phyloP scores from a whole-genome alignment of 2,113 vertebrate species.

The Opisthocomus hoazin region DNA sequence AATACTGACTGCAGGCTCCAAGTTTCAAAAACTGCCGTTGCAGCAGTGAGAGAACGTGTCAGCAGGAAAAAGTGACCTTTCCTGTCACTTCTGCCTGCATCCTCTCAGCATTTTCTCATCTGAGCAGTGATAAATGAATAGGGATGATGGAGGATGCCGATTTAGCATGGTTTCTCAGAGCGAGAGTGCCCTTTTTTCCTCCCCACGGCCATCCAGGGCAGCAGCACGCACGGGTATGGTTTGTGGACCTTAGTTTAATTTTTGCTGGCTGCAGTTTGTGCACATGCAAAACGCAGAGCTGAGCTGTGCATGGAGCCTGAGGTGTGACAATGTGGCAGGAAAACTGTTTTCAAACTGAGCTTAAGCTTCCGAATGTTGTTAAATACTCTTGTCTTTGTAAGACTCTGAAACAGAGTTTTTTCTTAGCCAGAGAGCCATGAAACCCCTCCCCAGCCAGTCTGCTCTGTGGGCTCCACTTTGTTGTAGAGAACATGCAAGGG shows the following conservation, averaged over 20 bases:
- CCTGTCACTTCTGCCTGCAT: constrained; percentile 25
- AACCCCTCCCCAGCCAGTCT: neutral
- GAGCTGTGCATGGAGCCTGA: neutral
- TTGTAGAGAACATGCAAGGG: neutral
- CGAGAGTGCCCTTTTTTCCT: neutral
- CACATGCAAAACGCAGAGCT: neutral
- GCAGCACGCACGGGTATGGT: neutral
- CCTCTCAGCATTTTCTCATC: constrained; percentile 17
- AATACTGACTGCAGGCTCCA: constrained; percentile 35
- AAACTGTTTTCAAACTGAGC: neutral
- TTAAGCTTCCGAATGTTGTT: neutral
- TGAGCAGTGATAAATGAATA: neutral
- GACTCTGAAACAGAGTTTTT: neutral
- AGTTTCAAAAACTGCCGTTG: constrained; percentile 28
- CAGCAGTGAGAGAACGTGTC: neutral
- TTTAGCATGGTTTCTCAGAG: neutral
- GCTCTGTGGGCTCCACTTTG: neutral
- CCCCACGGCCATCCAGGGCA: neutral
- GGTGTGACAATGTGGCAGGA: neutral
- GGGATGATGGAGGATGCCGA: neutral
- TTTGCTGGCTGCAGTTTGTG: neutral
- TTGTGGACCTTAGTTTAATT: neutral
- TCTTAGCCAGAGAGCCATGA: neutral
- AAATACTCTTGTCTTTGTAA: neutral
- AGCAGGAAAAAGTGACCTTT: constrained; percentile 56